Conservation (phyloP, 2,113 vertebrate species). For the Oryzias javanicus region DNA sequence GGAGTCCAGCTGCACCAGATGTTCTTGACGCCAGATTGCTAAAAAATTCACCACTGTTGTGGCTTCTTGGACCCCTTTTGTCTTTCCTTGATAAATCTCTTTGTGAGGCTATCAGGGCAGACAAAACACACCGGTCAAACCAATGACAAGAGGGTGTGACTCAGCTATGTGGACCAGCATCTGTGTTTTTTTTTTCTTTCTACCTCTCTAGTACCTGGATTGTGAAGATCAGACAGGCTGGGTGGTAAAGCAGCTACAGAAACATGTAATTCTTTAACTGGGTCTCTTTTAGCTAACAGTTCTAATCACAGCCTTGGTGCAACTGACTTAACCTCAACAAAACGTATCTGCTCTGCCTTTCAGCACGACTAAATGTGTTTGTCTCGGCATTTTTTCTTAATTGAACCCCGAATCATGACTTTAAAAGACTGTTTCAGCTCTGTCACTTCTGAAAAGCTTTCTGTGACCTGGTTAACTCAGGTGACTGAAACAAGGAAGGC, state of each 20-base stretch:
- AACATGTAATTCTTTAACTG: conserved; percentile 20
- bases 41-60: conserved; percentile 31
- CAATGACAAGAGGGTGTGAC: conserved; percentile 9
- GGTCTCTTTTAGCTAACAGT: conserved; percentile 30
- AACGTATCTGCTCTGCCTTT: conserved; percentile 17
- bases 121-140: conserved; percentile 57
- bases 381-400: background rate
- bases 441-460: background rate
- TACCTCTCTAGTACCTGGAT: conserved; percentile 20
- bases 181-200: conserved; percentile 3
- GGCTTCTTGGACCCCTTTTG: conserved; percentile 49
- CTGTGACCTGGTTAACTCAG: background rate
- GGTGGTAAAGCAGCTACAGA: background rate
- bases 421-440: conserved; percentile 5
- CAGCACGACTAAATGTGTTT: conserved; percentile 4
- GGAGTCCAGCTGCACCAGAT: conserved; percentile 38
- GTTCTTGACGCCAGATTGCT: conserved; percentile 45
- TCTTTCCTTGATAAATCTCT: conserved; percentile 52
- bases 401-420: conserved; percentile 9
- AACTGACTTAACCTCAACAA: conserved; percentile 44
- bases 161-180: background rate
- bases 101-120: conserved; percentile 56
- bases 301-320: conserved; percentile 44
- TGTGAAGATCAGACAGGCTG: background rate
- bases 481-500: conserved; percentile 18